phyloP scores from a whole-genome alignment of 2,113 vertebrate genomes.

The Morone chrysops region DNA sequence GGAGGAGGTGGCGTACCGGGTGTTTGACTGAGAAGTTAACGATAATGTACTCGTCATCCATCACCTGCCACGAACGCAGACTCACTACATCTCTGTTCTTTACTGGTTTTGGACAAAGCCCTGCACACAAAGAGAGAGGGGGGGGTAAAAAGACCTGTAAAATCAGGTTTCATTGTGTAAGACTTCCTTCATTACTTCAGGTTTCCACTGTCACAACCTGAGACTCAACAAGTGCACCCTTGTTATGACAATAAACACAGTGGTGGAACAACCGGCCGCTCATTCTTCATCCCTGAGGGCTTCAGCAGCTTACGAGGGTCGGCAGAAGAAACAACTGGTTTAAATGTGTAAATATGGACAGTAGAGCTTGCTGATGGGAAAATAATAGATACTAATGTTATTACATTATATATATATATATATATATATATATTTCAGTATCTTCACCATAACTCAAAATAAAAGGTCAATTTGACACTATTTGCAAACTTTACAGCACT shows the following conservation, averaged over 20 bases:
- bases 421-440: neutral
- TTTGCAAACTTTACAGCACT: neutral
- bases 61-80: slow-evolving; percentile 82
- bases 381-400: neutral
- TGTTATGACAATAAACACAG: slow-evolving; percentile 71
- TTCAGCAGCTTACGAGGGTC: neutral
- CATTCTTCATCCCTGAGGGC: neutral
- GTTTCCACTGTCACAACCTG: slow-evolving; percentile 3
- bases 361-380: neutral
- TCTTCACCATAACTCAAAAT: neutral
- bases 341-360: neutral
- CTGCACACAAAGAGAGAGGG: slow-evolving; percentile 54
- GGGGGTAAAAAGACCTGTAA: neutral
- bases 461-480: neutral
- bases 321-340: neutral
- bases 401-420: no score
- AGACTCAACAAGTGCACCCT: neutral
- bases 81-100: slow-evolving; percentile 84
- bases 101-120: slow-evolving; percentile 82
- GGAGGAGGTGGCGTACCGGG: slow-evolving; percentile 69
- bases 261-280: slow-evolving; percentile 1
- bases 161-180: neutral
- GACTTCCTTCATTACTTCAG: neutral
- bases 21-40: slow-evolving; percentile 88
- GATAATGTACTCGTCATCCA: slow-evolving; percentile 80